Evolutionary conservation across 2,888 invertebrate genomes (phyloP).

Genomic region (Neoitamus cyanurus): DNA sequence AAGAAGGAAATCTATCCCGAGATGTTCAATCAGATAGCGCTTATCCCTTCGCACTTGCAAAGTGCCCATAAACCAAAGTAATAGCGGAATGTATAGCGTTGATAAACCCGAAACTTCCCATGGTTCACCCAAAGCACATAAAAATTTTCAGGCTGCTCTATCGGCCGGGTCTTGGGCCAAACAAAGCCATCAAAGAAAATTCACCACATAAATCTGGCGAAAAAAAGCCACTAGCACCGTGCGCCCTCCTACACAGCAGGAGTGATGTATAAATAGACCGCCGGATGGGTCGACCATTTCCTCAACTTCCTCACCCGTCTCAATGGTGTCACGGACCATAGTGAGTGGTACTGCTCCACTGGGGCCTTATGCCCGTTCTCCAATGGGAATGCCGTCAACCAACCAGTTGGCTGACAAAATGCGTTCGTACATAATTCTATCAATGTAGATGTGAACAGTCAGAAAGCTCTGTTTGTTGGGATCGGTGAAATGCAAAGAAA

Average conservation of each 20-base stretch:
- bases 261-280: not conserved
- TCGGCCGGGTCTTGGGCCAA: not conserved
- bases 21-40: not conserved
- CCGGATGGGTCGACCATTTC: not conserved
- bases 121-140: not conserved
- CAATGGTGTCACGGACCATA: not conserved
- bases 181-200: constrained; percentile 1
- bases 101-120: not conserved
- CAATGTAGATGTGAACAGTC: too few relatives aligned
- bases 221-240: not conserved
- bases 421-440: too few relatives aligned
- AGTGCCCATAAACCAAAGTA: not conserved
- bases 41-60: constrained; percentile 5
- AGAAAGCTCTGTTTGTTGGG: too few relatives aligned
- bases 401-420: too few relatives aligned
- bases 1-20: not conserved
- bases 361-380: too few relatives aligned
- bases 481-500: too few relatives aligned
- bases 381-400: too few relatives aligned
- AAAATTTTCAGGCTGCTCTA: not conserved
- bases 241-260: not conserved
- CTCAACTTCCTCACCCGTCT: not conserved
- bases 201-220: not conserved
- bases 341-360: too few relatives aligned
- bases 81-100: not conserved